Evolutionary conservation across 1,140 invertebrate species (phyloP).

Genomic region (Eumaeus atala): DNA sequence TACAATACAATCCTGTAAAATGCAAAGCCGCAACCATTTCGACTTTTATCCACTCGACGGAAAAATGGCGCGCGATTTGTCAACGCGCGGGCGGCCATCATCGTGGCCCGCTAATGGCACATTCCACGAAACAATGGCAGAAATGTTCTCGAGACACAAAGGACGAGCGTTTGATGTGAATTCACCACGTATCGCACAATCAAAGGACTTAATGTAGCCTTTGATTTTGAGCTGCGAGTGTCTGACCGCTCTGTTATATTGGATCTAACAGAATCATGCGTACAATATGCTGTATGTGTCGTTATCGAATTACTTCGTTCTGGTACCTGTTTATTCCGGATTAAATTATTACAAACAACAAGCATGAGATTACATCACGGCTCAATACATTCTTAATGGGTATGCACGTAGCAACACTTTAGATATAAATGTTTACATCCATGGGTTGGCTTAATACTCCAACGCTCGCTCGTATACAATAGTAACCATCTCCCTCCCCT

Average conservation of each 20-base stretch:
- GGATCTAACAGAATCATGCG: no score
- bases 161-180: slow-evolving; percentile 60
- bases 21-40: slow-evolving; percentile 33
- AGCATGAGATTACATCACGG: no score
- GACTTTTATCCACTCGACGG: slow-evolving; percentile 41
- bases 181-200: slow-evolving; percentile 23
- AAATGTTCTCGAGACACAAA: slow-evolving; percentile 54
- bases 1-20: slow-evolving; percentile 35
- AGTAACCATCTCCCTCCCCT: no score
- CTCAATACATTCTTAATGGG: no score
- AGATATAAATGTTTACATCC: no score
- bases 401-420: no score
- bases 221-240: slow-evolving; percentile 24
- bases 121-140: slow-evolving; percentile 52
- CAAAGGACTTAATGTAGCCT: slow-evolving; percentile 32
- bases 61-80: slow-evolving; percentile 57
- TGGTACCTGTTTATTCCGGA: no score
- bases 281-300: no score
- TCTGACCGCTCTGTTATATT: neutral
- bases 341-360: no score
- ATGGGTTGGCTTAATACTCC: no score
- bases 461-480: no score
- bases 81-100: slow-evolving; percentile 36
- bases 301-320: no score
- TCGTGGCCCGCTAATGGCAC: slow-evolving; percentile 60